phyloP scores from a whole-genome alignment of 2,113 vertebrate genomes.

The Xiphophorus couchianus region DNA sequence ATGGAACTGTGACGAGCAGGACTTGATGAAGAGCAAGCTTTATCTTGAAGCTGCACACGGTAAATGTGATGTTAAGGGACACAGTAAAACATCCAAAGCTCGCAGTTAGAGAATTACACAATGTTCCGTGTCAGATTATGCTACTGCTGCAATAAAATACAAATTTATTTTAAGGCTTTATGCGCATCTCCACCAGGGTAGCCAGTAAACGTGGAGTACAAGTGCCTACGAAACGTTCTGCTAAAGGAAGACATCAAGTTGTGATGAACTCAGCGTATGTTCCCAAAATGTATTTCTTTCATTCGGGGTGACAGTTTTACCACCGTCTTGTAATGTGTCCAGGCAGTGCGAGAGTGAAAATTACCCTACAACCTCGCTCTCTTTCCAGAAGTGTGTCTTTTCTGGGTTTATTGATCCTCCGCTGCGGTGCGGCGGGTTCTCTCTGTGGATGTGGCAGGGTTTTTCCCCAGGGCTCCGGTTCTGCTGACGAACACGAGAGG shows the following conservation, averaged over 20 bases:
- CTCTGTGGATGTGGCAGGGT: conserved; percentile 73
- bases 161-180: too few species aligned
- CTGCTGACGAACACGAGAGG: conserved; percentile 55
- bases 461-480: conserved; percentile 57
- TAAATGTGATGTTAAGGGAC: too few species aligned
- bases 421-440: conserved; percentile 25
- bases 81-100: too few species aligned
- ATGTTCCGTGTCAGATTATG: too few species aligned
- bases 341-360: neutral
- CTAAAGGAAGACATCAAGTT: neutral
- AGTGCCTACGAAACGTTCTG: neutral
- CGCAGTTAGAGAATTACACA: too few species aligned
- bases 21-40: too few species aligned
- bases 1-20: too few species aligned
- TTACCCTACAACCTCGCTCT: neutral
- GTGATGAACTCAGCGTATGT: neutral
- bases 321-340: neutral
- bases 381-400: conserved; percentile 6
- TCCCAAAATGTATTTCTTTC: neutral
- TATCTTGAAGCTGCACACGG: too few species aligned
- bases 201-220: too few species aligned
- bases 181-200: neutral
- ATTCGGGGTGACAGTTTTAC: neutral
- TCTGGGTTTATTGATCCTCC: conserved; percentile 22
- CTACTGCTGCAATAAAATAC: too few species aligned